Evolutionary conservation across 2,797 vertebrate genomes (phyloP), one percentile per base, ranked within the genome.

Genomic region (Phoeniculus purpureus): DNA sequence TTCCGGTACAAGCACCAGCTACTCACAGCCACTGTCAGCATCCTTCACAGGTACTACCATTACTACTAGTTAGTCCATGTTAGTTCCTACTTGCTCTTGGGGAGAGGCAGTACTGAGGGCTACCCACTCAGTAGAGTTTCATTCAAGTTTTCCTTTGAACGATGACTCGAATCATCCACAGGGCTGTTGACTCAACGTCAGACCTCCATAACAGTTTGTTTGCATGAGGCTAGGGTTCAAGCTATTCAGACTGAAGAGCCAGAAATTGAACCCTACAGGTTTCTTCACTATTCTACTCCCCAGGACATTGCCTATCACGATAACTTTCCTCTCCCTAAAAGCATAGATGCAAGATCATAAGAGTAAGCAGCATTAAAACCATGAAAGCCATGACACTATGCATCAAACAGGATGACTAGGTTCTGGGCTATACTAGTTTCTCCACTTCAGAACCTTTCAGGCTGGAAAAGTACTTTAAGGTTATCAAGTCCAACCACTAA

Each of bases 371-470:
- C 62, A 95, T 89, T 77, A 92, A 92, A 76, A 91, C 89, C 0
- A 3, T 73, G 91, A 90, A 79, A 92, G 93, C 43, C 43, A 94
- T 73, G 14, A 90, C 85, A 76, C 48, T 89, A 23, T 10, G 20
- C 56, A 93, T 66, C 55, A 26, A 56, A 31, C 51, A 88, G 88
- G 66, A 86, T 88, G 91, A 95, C 89, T 94, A 82, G 89, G 93
- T 92, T 60, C 77, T 61, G 58, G 25, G 76, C 40, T 81, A 73
- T 72, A 90, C 85, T 87, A 74, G 81, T 62, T 82, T 85, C 73
- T 87, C 66, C 3, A 14, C 76, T 74, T 95, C 76, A 67, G 90
- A 84, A 94, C 86, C 76, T 10, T 43, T 43, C 43, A 43, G 43
- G 43, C 43, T 43, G 43, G 43, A 43, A 14, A 43, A 43, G 14